Evolutionary conservation across 2,113 vertebrate genomes (phyloP).

Genomic region (Pionites leucogaster): DNA sequence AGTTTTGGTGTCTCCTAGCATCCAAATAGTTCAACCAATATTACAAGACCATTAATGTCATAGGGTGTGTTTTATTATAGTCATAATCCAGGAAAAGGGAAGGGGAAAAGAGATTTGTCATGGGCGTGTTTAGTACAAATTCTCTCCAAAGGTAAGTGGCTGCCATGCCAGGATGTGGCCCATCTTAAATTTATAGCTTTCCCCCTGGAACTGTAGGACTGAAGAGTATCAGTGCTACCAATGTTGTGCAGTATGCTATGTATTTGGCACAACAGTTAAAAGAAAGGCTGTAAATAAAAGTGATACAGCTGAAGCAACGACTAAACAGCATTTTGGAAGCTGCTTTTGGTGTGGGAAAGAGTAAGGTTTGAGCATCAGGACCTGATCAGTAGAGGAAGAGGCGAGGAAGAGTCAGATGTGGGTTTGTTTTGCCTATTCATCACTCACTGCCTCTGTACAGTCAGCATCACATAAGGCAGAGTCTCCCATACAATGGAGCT

Average conservation of each 20-base stretch:
- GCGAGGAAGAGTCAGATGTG: no score
- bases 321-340: background rate
- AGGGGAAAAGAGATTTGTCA: background rate
- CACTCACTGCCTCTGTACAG: background rate
- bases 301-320: background rate
- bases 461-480: background rate
- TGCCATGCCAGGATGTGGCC: background rate
- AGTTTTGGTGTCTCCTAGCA: background rate
- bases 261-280: fast-evolving
- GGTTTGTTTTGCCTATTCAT: background rate
- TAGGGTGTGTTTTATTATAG: conserved; percentile 31
- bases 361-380: background rate
- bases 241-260: background rate
- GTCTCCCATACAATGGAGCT: background rate
- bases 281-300: background rate
- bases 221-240: background rate
- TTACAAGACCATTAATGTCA: conserved; percentile 21
- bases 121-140: background rate
- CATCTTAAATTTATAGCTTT: background rate
- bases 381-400: background rate
- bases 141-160: background rate
- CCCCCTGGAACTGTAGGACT: background rate
- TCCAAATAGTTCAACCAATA: conserved; percentile 2
- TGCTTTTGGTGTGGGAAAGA: background rate
- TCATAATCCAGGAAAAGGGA: conserved; percentile 31